phyloP scores from a whole-genome alignment of 2,113 vertebrate genomes.

The Elanus axillaris region DNA sequence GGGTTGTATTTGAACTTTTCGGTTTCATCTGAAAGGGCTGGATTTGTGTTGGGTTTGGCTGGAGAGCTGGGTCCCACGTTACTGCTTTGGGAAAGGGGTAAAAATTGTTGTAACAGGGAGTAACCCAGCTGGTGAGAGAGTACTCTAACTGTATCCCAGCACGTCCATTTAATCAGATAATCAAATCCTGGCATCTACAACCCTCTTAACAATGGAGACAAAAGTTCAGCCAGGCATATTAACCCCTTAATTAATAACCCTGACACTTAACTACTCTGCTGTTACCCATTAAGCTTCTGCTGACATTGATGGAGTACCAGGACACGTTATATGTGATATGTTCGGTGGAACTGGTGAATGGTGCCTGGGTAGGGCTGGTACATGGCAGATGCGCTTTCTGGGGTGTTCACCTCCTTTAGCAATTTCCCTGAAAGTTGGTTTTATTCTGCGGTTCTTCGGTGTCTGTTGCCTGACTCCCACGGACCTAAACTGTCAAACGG shows the following conservation, averaged over 20 bases:
- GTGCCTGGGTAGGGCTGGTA: background rate
- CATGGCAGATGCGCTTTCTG: background rate
- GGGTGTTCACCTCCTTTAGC: background rate
- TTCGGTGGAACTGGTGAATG: background rate
- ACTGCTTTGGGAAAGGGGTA: background rate
- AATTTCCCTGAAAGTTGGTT: background rate
- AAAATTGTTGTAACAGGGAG: background rate
- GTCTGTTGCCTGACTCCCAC: background rate
- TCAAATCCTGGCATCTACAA: background rate
- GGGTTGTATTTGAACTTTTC: background rate
- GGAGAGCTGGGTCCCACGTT: accelerated
- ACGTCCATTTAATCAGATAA: background rate
- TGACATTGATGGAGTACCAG: background rate
- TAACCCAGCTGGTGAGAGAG: background rate
- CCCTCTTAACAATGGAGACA: background rate
- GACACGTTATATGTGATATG: background rate
- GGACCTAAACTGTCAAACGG: accelerated
- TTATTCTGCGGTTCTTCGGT: background rate
- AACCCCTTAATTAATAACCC: slow-evolving; percentile 28
- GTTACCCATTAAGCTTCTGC: background rate
- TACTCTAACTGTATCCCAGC: background rate
- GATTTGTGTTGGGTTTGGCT: background rate
- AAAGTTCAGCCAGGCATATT: slow-evolving; percentile 14
- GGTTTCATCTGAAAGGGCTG: background rate
- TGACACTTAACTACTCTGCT: background rate